phyloP scores from a whole-genome alignment of 2,113 vertebrate genomes.

The Nothocercus nigrocapillus region DNA sequence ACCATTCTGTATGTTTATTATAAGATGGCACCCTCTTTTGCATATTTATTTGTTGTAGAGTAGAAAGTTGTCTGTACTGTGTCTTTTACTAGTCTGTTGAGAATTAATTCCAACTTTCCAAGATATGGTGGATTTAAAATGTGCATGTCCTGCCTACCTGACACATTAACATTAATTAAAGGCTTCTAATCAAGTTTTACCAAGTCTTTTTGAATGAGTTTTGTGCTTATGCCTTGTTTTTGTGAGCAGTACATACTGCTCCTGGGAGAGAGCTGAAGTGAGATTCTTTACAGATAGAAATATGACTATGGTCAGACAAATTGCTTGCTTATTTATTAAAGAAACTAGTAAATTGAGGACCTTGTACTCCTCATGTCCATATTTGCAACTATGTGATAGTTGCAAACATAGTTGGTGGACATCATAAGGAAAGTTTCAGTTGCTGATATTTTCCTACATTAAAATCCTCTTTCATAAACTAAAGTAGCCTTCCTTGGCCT shows the following conservation, averaged over 20 bases:
- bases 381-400: background rate
- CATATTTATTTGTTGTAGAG: background rate
- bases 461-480: background rate
- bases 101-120: background rate
- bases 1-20: background rate
- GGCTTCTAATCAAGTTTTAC: background rate
- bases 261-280: background rate
- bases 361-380: background rate
- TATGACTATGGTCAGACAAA: background rate
- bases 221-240: background rate
- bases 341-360: background rate
- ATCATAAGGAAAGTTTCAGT: background rate
- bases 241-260: background rate
- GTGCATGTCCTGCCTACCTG: background rate
- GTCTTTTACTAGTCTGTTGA: background rate
- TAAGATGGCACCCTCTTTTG: background rate
- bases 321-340: background rate
- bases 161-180: background rate
- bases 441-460: background rate
- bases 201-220: background rate
- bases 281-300: background rate
- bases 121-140: background rate
- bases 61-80: background rate
- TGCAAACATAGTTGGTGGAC: too few species aligned
- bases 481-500: background rate